Evolutionary conservation across 2,797 vertebrate genomes (phyloP).

Genomic region (Gymnoscopelus braueri): DNA sequence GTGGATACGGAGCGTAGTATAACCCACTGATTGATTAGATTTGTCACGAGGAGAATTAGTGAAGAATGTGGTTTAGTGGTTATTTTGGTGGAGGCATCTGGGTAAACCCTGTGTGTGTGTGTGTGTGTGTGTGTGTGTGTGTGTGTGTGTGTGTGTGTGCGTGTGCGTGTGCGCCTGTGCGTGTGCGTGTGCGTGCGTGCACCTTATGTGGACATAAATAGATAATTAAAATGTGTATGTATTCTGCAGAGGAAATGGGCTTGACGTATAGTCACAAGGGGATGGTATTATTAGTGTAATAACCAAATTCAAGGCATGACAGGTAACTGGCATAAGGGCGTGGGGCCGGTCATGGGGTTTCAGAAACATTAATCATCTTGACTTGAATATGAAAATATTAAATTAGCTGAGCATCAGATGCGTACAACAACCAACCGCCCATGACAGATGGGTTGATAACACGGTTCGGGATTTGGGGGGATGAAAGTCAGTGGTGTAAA

Average conservation of each 20-base stretch:
- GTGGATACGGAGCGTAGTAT: background rate
- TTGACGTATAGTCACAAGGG: slow-evolving; percentile 31
- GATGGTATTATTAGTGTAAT: background rate
- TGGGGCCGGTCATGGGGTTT: background rate
- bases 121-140: slow-evolving; percentile 15
- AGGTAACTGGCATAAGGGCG: slow-evolving; percentile 3
- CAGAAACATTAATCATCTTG: slow-evolving; percentile 45
- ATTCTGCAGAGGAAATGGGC: slow-evolving; percentile 51
- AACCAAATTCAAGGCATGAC: slow-evolving; percentile 5
- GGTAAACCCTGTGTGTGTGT: background rate
- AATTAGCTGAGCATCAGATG: slow-evolving; percentile 24
- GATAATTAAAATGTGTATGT: slow-evolving; percentile 2
- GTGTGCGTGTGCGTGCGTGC: slow-evolving; percentile 32
- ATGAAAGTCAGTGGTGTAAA: background rate
- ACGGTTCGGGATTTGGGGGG: slow-evolving; percentile 11
- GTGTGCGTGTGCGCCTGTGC: slow-evolving; percentile 31
- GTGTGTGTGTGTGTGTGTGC: slow-evolving; percentile 31
- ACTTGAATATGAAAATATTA: slow-evolving; percentile 41
- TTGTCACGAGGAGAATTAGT: slow-evolving; percentile 36
- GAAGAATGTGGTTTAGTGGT: slow-evolving; percentile 64
- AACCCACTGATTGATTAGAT: slow-evolving; percentile 43
- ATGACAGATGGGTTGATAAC: slow-evolving; percentile 30
- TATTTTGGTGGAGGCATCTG: slow-evolving; percentile 2
- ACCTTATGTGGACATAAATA: slow-evolving; percentile 2
- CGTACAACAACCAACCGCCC: slow-evolving; percentile 35